These are phyloP conservation scores for Lates japonicus DNA, from an alignment of 2,797 vertebrate genomes.

Conservation along the genomic window DNA sequence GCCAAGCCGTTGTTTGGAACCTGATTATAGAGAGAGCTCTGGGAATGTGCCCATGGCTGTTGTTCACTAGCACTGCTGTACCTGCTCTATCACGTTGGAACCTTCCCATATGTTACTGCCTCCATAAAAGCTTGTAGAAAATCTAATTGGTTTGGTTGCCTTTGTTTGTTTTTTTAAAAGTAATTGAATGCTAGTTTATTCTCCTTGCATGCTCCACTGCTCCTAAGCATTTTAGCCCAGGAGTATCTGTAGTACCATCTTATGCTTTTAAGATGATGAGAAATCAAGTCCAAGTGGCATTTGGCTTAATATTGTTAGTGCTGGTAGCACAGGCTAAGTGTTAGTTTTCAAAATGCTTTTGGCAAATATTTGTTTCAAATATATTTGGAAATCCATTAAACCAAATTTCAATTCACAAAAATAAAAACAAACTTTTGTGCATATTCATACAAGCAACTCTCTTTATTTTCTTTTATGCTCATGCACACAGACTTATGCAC, in stretches of 20 bases:
- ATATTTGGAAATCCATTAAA: slow-evolving; percentile 2
- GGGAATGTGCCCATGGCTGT: slow-evolving; percentile 23
- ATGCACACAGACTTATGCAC: neutral
- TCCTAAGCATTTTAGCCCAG: slow-evolving; percentile 18
- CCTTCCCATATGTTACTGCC: slow-evolving; percentile 15
- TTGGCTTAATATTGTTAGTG: slow-evolving; percentile 8
- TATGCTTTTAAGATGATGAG: slow-evolving; percentile 43
- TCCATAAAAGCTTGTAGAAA: slow-evolving; percentile 22
- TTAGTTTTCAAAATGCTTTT: neutral
- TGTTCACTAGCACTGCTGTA: slow-evolving; percentile 31
- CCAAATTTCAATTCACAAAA: neutral
- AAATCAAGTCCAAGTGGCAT: slow-evolving; percentile 30
- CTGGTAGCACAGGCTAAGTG: neutral
- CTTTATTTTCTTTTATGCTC: neutral
- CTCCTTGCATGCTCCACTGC: slow-evolving; percentile 9
- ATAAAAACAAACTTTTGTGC: neutral
- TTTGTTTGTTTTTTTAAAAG: slow-evolving; percentile 38
- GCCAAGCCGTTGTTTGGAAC: slow-evolving; percentile 41
- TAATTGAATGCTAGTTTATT: slow-evolving; percentile 40
- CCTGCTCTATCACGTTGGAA: slow-evolving; percentile 29
- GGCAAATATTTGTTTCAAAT: slow-evolving; percentile 10
- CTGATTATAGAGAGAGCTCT: slow-evolving; percentile 21
- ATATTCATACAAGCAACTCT: neutral
- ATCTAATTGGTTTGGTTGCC: slow-evolving; percentile 18
- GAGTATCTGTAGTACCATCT: neutral